Evolutionary conservation across 2,797 vertebrate species (phyloP).

Genomic region (Notamacropus eugenii): DNA sequence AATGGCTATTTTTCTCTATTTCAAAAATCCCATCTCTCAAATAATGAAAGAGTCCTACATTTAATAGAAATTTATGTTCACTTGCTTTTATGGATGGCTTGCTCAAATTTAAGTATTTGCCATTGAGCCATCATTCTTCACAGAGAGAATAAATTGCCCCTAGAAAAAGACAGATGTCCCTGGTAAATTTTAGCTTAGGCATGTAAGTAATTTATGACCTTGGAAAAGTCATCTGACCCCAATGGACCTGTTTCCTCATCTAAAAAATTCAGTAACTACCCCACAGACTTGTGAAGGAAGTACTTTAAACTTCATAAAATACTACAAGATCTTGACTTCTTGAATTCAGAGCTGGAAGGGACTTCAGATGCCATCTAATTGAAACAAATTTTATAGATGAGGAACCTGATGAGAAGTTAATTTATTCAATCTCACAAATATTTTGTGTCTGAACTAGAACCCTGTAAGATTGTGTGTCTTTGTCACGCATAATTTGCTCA

Average conservation of each 20-base stretch:
- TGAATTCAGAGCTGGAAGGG: neutral
- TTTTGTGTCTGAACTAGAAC: neutral
- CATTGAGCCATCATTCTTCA: neutral
- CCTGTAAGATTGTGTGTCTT: neutral
- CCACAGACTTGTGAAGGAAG: neutral
- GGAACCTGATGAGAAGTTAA: neutral
- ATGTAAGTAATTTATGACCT: neutral
- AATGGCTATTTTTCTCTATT: neutral
- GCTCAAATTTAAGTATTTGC: neutral
- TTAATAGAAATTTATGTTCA: conserved; percentile 14
- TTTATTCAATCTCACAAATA: neutral
- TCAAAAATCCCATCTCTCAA: neutral
- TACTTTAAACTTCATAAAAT: neutral
- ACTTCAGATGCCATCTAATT: neutral
- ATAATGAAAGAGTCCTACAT: neutral
- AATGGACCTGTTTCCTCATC: neutral
- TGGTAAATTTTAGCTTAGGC: neutral
- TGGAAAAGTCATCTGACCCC: neutral
- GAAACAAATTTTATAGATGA: neutral
- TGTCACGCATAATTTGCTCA: neutral
- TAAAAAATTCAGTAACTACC: neutral
- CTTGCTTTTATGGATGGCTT: conserved; percentile 26
- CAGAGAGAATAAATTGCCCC: neutral
- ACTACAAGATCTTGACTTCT: neutral
- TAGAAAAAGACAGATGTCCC: neutral